Evolutionary conservation across 2,113 vertebrate genomes (phyloP).

Genomic region (Neolamprologus hecqui): DNA sequence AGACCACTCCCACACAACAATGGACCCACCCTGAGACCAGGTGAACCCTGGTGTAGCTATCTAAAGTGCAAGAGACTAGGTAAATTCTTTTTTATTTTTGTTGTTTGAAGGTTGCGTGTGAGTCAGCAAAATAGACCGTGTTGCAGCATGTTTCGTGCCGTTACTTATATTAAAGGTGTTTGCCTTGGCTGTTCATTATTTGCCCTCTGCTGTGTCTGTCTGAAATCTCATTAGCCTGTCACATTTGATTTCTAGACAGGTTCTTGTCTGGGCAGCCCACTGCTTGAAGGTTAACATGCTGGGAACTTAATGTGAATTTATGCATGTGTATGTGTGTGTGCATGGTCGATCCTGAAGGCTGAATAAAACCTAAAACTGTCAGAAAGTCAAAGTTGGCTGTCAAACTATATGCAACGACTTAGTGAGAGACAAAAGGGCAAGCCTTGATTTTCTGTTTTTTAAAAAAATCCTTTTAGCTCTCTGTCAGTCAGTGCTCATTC

Average conservation of each 20-base stretch:
- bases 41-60: not conserved
- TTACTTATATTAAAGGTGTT: not conserved
- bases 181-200: not conserved
- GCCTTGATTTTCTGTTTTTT: not conserved
- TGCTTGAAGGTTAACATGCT: not conserved
- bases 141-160: not conserved
- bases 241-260: conserved; percentile 8
- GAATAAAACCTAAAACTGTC: not conserved
- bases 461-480: not conserved
- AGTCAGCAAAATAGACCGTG: not conserved
- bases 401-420: not conserved
- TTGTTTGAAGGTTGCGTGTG: not conserved
- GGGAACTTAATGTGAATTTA: not conserved
- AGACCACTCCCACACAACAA: not conserved
- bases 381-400: not conserved
- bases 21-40: not conserved
- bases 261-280: not conserved
- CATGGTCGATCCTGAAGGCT: not conserved
- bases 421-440: not conserved
- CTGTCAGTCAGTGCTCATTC: not conserved
- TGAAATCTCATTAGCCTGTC: conserved; percentile 18
- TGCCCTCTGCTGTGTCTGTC: not conserved
- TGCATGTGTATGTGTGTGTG: not conserved
- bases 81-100: not conserved
- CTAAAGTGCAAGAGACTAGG: not conserved